Conservation (phyloP, 2,797 vertebrate species). For the Phalloptychus januarius region DNA sequence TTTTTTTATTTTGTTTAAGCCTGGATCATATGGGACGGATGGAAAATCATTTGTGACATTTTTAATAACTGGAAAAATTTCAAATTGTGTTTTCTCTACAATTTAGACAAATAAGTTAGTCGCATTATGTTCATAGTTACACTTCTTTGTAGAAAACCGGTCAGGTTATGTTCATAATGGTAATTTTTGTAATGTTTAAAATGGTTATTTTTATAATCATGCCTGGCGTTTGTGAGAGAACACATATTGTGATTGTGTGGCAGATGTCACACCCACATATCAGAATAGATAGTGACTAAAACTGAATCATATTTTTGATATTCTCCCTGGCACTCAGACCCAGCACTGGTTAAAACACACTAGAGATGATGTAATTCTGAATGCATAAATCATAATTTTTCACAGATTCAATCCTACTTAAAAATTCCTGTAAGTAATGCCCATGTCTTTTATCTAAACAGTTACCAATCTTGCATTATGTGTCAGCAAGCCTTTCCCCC, state of each 20-base stretch:
- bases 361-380: background rate
- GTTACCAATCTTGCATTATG: background rate
- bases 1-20: background rate
- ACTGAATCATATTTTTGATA: background rate
- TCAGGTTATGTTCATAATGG: background rate
- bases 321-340: background rate
- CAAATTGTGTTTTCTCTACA: background rate
- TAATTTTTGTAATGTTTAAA: too few relatives aligned
- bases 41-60: background rate
- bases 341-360: background rate
- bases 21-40: background rate
- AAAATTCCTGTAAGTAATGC: background rate
- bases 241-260: background rate
- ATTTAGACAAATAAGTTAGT: background rate
- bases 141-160: background rate
- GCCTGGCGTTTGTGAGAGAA: background rate
- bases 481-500: background rate
- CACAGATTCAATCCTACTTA: background rate
- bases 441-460: background rate
- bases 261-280: background rate
- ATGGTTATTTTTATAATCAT: too few relatives aligned
- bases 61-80: background rate
- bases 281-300: background rate
- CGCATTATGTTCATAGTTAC: background rate
- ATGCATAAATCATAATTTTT: background rate